Percentiles rank a stretch among this genome's conserved stretches.
Evolutionary conservation across 1,140 invertebrate species (phyloP).

Genomic region (Leptopilina boulardi): DNA sequence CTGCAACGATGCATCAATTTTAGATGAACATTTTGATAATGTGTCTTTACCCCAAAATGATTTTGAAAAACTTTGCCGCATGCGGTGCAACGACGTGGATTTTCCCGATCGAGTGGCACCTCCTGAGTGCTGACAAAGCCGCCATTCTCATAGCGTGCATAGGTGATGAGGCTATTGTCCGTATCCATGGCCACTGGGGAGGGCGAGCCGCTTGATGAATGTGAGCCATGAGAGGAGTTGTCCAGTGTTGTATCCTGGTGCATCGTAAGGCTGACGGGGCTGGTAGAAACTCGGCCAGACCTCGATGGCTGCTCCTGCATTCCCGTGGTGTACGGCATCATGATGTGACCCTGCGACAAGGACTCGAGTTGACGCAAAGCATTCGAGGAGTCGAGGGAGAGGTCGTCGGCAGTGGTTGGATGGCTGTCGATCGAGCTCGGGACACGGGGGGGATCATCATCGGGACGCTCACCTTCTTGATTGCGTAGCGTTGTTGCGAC

Average conservation of each 20-base stretch:
- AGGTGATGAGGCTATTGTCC: slow-evolving; percentile 75
- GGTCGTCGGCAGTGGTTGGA: slow-evolving; percentile 76
- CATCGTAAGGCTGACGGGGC: slow-evolving; percentile 74
- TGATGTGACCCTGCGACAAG: slow-evolving; percentile 86
- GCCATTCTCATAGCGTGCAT: slow-evolving; percentile 84
- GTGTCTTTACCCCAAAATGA: slow-evolving; percentile 95
- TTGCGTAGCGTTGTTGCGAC: slow-evolving; percentile 60
- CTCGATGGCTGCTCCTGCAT: slow-evolving; percentile 66
- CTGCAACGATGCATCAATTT: slow-evolving; percentile 98
- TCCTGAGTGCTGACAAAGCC: slow-evolving; percentile 85
- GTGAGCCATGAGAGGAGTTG: slow-evolving; percentile 74
- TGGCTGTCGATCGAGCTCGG: slow-evolving; percentile 79
- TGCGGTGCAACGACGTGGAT: slow-evolving; percentile 90
- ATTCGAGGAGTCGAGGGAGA: slow-evolving; percentile 81
- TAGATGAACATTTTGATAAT: slow-evolving; percentile 96
- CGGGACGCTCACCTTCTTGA: slow-evolving; percentile 75
- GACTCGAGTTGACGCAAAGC: slow-evolving; percentile 87
- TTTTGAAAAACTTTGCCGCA: slow-evolving; percentile 97
- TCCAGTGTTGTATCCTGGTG: slow-evolving; percentile 70
- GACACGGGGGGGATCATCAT: slow-evolving; percentile 73
- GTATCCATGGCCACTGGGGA: slow-evolving; percentile 74
- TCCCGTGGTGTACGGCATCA: slow-evolving; percentile 64
- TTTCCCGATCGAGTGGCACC: slow-evolving; percentile 89
- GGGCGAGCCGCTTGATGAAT: slow-evolving; percentile 75
- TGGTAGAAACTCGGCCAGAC: slow-evolving; percentile 75